These are phyloP conservation scores for Hyppa rectilinea DNA, from an alignment of 2,888 invertebrate species.

Conservation along the genomic window DNA sequence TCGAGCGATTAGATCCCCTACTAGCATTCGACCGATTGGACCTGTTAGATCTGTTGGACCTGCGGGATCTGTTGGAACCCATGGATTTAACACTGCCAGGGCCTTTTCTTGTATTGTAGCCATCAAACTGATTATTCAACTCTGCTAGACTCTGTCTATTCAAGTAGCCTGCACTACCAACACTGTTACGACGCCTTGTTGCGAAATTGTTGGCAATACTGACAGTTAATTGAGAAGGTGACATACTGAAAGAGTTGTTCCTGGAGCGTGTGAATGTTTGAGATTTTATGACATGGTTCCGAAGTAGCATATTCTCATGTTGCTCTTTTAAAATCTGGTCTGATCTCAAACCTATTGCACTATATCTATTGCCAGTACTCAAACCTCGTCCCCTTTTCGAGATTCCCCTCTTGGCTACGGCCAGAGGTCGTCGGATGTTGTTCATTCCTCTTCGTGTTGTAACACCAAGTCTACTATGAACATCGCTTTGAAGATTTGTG, in stretches of 20 bases:
- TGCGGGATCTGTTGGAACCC: constrained; percentile 82
- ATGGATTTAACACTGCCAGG: constrained; percentile 86
- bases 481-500: constrained; percentile 73
- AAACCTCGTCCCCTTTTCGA: constrained; percentile 85
- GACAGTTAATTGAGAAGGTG: constrained; percentile 84
- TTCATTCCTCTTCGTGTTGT: constrained; percentile 77
- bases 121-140: constrained; percentile 82
- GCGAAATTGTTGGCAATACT: constrained; percentile 87
- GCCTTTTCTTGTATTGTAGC: constrained; percentile 80
- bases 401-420: constrained; percentile 85
- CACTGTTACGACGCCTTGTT: constrained; percentile 84
- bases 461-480: constrained; percentile 85
- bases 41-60: constrained; percentile 70
- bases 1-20: constrained; percentile 74
- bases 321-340: constrained; percentile 86
- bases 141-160: constrained; percentile 84
- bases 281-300: constrained; percentile 83
- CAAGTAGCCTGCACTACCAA: constrained; percentile 83
- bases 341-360: constrained; percentile 85
- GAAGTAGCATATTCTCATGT: constrained; percentile 75
- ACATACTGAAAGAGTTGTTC: constrained; percentile 81
- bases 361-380: constrained; percentile 81
- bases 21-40: constrained; percentile 79
- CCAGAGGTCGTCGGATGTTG: constrained; percentile 79
- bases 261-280: constrained; percentile 88